Conservation (phyloP, 2,888 invertebrate genomes). For the Netelia inedita region DNA sequence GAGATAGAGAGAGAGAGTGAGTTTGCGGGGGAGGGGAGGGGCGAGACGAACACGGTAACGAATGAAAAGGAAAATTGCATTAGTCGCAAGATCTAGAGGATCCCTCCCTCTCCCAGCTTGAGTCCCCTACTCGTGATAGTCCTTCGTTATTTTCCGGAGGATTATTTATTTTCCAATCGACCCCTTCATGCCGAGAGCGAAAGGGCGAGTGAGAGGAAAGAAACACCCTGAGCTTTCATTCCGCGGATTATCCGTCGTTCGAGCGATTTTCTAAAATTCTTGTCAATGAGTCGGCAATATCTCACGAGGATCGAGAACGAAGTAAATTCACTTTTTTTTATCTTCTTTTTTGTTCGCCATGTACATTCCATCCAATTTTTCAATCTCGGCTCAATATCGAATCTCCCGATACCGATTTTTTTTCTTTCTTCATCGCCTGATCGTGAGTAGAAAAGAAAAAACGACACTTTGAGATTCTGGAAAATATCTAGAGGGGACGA, state of each 20-base stretch:
- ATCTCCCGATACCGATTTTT: conserved; percentile 13
- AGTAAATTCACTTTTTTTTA: conserved; percentile 4
- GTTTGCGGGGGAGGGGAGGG: too few species aligned
- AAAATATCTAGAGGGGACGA: conserved; percentile 40
- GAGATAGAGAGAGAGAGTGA: neutral
- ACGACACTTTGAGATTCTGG: conserved; percentile 50
- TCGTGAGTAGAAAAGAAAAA: neutral
- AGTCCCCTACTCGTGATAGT: conserved; percentile 14
- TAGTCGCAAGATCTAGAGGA: conserved; percentile 39
- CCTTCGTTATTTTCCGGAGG: conserved; percentile 52
- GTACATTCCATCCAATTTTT: conserved; percentile 17
- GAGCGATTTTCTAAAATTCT: conserved; percentile 34
- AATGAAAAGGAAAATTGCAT: conserved; percentile 66
- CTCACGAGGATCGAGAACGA: conserved; percentile 36
- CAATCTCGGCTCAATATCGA: conserved; percentile 6
- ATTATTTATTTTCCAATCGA: conserved; percentile 55
- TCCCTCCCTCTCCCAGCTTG: conserved; percentile 15
- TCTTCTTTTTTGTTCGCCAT: neutral
- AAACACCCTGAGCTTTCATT: conserved; percentile 28
- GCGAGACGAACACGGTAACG: conserved; percentile 20
- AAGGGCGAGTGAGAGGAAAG: neutral
- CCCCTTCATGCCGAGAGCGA: neutral
- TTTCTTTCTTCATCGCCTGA: neutral
- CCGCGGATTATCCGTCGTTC: neutral
- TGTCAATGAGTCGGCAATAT: conserved; percentile 25